Evolutionary conservation across 1,140 invertebrate species (phyloP).

Genomic region (Whitmania pigra): DNA sequence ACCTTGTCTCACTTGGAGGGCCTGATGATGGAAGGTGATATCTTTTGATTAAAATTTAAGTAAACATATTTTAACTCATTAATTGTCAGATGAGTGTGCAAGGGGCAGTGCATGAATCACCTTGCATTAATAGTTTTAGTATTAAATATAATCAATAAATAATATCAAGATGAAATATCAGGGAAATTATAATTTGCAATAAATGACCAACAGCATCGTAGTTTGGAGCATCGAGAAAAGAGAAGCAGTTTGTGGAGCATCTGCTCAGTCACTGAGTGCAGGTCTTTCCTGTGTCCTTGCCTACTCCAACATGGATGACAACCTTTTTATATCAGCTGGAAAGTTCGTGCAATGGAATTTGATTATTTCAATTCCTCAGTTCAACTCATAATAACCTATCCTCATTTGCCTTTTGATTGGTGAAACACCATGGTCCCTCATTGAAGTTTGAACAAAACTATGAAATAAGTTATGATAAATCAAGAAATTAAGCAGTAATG

Average conservation of each 20-base stretch:
- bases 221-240: slow-evolving; percentile 40
- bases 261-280: slow-evolving; percentile 41
- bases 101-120: too few species aligned
- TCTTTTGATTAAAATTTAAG: background rate
- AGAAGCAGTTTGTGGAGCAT: slow-evolving; percentile 43
- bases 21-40: slow-evolving; percentile 66
- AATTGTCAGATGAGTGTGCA: background rate
- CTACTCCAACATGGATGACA: slow-evolving; percentile 36
- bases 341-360: slow-evolving; percentile 34
- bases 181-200: background rate
- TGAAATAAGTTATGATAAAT: too few species aligned
- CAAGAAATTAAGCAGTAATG: too few species aligned
- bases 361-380: too few species aligned
- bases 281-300: slow-evolving; percentile 39
- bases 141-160: slow-evolving; percentile 4
- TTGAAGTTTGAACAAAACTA: too few species aligned
- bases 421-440: too few species aligned
- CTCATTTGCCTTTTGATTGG: too few species aligned
- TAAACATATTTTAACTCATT: background rate
- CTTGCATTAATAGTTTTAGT: background rate
- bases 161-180: background rate
- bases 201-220: slow-evolving; percentile 37
- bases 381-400: too few species aligned
- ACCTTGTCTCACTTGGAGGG: slow-evolving; percentile 70
- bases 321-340: slow-evolving; percentile 43